These are phyloP conservation scores for Pandemis corylana DNA, from an alignment of 2,888 invertebrate genomes.

Conservation along the genomic window DNA sequence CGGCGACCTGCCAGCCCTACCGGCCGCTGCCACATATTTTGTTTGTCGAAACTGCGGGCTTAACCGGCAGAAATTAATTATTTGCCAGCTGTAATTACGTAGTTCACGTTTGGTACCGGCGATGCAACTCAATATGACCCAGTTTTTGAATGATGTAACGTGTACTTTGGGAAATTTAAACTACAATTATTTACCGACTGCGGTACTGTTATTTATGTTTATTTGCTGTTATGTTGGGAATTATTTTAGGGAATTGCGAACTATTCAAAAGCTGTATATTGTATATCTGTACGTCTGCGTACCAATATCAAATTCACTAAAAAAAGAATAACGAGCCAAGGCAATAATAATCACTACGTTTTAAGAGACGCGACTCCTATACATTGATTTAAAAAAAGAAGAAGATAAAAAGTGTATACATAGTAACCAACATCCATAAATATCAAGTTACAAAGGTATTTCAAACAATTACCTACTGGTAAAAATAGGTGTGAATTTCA, in stretches of 20 bases:
- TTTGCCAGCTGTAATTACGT: slow-evolving; percentile 69
- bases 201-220: slow-evolving; percentile 1
- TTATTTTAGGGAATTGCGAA: neutral
- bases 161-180: slow-evolving; percentile 26
- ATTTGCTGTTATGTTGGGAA: neutral
- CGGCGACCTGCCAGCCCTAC: slow-evolving; percentile 24
- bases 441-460: neutral
- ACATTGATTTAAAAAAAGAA: too few species aligned
- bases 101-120: slow-evolving; percentile 53
- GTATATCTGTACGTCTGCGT: neutral
- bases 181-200: slow-evolving; percentile 21
- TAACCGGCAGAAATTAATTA: slow-evolving; percentile 71
- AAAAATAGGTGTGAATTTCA: neutral
- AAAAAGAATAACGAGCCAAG: too few species aligned
- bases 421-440: too few species aligned
- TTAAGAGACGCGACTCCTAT: too few species aligned
- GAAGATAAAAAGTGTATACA: too few species aligned
- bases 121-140: slow-evolving; percentile 67
- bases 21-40: slow-evolving; percentile 41
- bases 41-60: slow-evolving; percentile 50
- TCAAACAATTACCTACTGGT: neutral
- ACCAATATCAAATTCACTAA: too few species aligned
- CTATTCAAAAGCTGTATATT: neutral
- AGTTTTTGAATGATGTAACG: slow-evolving; percentile 59
- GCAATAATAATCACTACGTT: too few species aligned